Evolutionary conservation across 1,140 invertebrate species (phyloP).

Genomic region (Drosophila bipectinata): DNA sequence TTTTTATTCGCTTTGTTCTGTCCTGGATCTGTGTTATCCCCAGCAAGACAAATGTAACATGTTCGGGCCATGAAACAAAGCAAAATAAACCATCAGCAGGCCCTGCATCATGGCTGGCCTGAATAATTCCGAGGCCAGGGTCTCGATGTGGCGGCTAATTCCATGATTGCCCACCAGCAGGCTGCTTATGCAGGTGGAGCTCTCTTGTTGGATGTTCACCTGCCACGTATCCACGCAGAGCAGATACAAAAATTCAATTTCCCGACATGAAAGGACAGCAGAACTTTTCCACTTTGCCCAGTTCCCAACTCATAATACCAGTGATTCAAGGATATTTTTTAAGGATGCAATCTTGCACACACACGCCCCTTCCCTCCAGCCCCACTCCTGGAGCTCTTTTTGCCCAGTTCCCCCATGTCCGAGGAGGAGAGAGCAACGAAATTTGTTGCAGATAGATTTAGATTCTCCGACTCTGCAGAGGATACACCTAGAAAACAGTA

Average conservation of each 20-base stretch:
- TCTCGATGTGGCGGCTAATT: slow-evolving; percentile 47
- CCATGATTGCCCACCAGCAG: slow-evolving; percentile 16
- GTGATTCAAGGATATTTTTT: slow-evolving; percentile 34
- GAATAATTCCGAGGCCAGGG: slow-evolving; percentile 56
- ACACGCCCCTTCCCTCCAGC: neutral
- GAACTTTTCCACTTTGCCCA: slow-evolving; percentile 48
- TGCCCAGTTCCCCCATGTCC: slow-evolving; percentile 15
- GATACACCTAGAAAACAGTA: slow-evolving; percentile 4
- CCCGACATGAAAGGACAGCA: slow-evolving; percentile 1
- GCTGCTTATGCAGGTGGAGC: neutral
- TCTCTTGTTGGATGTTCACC: neutral
- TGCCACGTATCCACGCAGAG: slow-evolving; percentile 23
- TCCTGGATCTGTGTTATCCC: slow-evolving; percentile 34
- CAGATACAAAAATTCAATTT: slow-evolving; percentile 29
- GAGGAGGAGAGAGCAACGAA: slow-evolving; percentile 17
- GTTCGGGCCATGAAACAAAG: slow-evolving; percentile 12
- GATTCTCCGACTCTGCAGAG: slow-evolving; percentile 38
- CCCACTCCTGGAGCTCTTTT: slow-evolving; percentile 11
- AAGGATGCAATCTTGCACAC: slow-evolving; percentile 41
- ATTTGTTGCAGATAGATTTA: slow-evolving; percentile 74
- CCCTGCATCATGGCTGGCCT: slow-evolving; percentile 53
- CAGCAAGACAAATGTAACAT: slow-evolving; percentile 75
- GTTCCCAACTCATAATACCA: slow-evolving; percentile 23
- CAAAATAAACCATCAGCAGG: slow-evolving; percentile 44
- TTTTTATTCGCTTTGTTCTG: slow-evolving; percentile 31